A percentile compares a stretch with the other conserved stretches of the same genome.
Conservation (phyloP, 2,888 invertebrate species). For the Nemotelus nigrinus region DNA sequence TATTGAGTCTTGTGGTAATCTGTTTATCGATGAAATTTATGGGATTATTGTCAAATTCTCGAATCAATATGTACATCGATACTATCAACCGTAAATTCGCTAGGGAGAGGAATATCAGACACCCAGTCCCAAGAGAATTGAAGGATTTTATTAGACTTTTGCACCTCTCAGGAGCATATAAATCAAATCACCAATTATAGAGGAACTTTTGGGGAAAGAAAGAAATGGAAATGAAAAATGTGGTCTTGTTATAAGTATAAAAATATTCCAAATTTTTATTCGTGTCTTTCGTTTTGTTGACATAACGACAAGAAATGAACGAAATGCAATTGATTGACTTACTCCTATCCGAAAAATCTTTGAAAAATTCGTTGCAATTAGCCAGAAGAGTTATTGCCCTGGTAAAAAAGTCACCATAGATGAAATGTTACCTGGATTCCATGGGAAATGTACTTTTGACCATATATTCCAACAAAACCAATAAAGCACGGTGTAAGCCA, state of each 20-base stretch:
- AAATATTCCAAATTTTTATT: conserved; percentile 54
- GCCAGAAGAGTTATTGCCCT: conserved; percentile 52
- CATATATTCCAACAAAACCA: conserved; percentile 41
- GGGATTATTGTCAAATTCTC: background rate
- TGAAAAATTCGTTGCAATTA: conserved; percentile 56
- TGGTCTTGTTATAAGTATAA: conserved; percentile 53
- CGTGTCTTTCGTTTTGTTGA: background rate
- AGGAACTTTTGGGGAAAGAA: conserved; percentile 54
- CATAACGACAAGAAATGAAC: conserved; percentile 47
- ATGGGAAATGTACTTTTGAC: conserved; percentile 55
- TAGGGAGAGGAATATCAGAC: background rate
- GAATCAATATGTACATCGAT: too few relatives aligned
- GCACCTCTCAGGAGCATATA: conserved; percentile 55
- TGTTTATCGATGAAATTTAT: background rate
- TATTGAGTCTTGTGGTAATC: too few relatives aligned
- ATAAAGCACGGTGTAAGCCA: too few relatives aligned
- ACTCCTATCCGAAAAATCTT: conserved; percentile 51
- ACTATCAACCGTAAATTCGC: background rate
- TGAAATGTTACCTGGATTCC: conserved; percentile 55
- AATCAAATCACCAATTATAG: conserved; percentile 52
- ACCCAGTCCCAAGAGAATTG: conserved; percentile 51
- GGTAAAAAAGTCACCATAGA: conserved; percentile 54
- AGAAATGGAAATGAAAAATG: conserved; percentile 56
- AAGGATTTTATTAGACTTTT: conserved; percentile 56
- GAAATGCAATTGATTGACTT: conserved; percentile 45